Conservation (phyloP, 2,113 vertebrate genomes). For the Gobius niger region DNA sequence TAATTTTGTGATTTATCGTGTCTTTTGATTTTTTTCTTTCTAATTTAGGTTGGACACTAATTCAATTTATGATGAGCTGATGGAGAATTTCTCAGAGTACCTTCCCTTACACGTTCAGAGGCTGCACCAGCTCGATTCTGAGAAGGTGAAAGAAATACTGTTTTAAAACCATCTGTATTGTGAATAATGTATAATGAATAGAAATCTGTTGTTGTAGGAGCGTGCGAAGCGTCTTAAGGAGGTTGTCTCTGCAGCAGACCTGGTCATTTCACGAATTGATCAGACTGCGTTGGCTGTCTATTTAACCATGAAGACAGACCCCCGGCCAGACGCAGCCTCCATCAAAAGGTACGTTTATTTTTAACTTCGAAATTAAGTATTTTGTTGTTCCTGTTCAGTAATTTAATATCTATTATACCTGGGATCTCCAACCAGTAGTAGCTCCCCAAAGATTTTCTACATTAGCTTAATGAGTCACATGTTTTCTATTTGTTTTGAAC, state of each 20-base stretch:
- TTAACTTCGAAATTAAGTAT: too few relatives aligned
- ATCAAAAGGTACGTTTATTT: constrained; percentile 87
- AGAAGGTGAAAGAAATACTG: constrained; percentile 81
- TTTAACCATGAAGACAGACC: constrained; percentile 95
- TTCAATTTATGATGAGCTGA: constrained; percentile 89
- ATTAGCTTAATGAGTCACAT: too few relatives aligned
- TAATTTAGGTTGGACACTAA: constrained; percentile 88
- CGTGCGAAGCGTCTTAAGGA: constrained; percentile 88
- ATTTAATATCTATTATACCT: too few relatives aligned
- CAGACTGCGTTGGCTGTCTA: constrained; percentile 91
- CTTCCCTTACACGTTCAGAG: constrained; percentile 94
- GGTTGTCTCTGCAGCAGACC: constrained; percentile 86
- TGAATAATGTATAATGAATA: not conserved
- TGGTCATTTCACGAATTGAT: constrained; percentile 90
- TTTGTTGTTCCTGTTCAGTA: too few relatives aligned
- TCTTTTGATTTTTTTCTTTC: not conserved
- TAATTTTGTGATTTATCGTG: not conserved
- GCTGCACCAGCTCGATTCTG: constrained; percentile 94
- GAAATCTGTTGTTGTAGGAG: constrained; percentile 75
- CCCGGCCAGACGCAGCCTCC: constrained; percentile 91
- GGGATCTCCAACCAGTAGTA: too few relatives aligned
- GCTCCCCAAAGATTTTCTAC: too few relatives aligned
- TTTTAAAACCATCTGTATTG: not conserved
- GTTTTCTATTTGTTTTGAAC: too few relatives aligned
- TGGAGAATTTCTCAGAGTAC: constrained; percentile 85